Base-by-base conservation (phyloP, 1,140 invertebrate genomes). In the Drosophila virilis region DNA sequence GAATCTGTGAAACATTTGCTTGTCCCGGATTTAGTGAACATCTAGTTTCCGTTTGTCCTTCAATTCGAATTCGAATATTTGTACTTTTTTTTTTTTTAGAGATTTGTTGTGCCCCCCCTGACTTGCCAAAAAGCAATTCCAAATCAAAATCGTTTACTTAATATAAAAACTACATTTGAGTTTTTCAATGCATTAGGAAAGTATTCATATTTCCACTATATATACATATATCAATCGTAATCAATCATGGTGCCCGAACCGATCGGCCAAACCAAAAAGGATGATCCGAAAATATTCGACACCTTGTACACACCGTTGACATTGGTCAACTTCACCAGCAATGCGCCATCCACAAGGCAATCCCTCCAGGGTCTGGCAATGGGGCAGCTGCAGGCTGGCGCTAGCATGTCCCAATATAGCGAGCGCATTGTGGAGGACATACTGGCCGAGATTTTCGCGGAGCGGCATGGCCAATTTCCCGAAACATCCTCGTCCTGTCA, bases 401-500 rank as follows among this genome's bases (percentile, higher is more conserved):
- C 70, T 7, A 43, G 37, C 7, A 59, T 70, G 10, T 6, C n/a
- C 8, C 71, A 71, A 9, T 88, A 79, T 33, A 62, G 65, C 8
- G 65, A 32, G 1, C 79, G 38, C 7, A 52, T 86, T 10, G 58
- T 86, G 12, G 83, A 88, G n/a, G 79, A 88, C 0, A 74, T 86
- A 13, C 28, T 86, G 0, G 38, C 35, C 4, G 45, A 74, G 8
- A 88, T 86, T 0, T 88, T 86, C 35, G 43, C 40, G 10, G 83
- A 86, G 42, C 68, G 50, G 1, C 71, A 72, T 0, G 83, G 83
- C 0, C 59, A 68, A 1, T 77, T 77, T 4, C n/a, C 65, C 0
- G 64, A 76, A 7, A 71, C 80, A 2, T 77, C 83, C 5, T 88
- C 79, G 6, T 22, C 38, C 0, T 82, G 83, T 13, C 57, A 70